phyloP scores from a whole-genome alignment of 2,888 invertebrate genomes.

The Trissoscelio sp. region DNA sequence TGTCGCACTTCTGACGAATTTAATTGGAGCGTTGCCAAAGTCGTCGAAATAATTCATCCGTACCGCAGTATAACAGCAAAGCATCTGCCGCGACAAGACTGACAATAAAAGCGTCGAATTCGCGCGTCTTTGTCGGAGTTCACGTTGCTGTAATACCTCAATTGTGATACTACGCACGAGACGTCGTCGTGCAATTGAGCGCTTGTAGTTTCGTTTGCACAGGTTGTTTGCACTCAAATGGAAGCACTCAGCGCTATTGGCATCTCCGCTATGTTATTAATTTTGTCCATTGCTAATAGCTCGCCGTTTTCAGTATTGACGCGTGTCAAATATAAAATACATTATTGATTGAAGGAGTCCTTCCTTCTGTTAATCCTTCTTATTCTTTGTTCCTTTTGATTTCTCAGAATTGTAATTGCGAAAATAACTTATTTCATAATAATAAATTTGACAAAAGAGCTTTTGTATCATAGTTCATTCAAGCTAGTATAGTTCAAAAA shows the following conservation, averaged over 20 bases:
- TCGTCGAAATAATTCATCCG: constrained; percentile 28
- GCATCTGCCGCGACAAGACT: constrained; percentile 18
- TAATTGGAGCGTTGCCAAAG: constrained; percentile 24
- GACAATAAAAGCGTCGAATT: constrained; percentile 1
- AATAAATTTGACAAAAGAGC: no score
- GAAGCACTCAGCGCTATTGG: constrained; percentile 6
- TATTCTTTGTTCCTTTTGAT: no score
- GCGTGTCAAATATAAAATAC: background rate
- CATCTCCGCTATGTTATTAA: constrained; percentile 2
- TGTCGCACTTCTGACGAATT: constrained; percentile 9
- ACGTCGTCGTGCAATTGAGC: constrained; percentile 11
- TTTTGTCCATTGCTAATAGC: constrained; percentile 23
- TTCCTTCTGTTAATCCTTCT: no score
- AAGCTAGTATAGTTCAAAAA: no score
- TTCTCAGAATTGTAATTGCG: no score
- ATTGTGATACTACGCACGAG: constrained; percentile 18
- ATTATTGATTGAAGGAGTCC: background rate
- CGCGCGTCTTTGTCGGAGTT: constrained; percentile 12
- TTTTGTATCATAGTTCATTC: no score
- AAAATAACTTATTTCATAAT: no score
- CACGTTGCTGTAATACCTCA: constrained; percentile 3
- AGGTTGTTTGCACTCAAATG: constrained; percentile 25
- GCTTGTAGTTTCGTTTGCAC: constrained; percentile 22
- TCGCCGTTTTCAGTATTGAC: background rate
- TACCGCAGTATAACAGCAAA: background rate